Conservation (phyloP, 2,888 invertebrate genomes). For the Dermolepida albohirtum region DNA sequence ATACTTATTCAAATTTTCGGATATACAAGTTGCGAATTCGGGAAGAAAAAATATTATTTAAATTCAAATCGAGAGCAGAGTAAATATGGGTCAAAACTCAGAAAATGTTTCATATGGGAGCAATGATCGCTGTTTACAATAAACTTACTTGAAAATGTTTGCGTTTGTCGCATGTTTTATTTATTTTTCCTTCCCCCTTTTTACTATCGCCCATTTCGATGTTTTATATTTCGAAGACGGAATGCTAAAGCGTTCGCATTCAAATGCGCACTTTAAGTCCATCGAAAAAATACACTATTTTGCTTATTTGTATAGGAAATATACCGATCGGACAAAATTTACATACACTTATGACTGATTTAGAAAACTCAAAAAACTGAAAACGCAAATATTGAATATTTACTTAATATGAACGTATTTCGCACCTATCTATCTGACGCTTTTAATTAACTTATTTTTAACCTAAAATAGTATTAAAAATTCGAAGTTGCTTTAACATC, state of each 20-base stretch:
- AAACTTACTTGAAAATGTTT: constrained; percentile 57
- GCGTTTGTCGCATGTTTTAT: constrained; percentile 60
- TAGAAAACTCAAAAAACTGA: background rate
- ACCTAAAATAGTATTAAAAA: too few relatives aligned
- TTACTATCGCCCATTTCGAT: constrained; percentile 56
- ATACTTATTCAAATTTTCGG: too few relatives aligned
- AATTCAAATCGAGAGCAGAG: constrained; percentile 39
- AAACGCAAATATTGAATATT: too few relatives aligned
- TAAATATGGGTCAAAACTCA: constrained; percentile 41
- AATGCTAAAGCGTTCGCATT: constrained; percentile 50
- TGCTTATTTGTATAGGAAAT: constrained; percentile 22
- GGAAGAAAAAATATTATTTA: constrained; percentile 32
- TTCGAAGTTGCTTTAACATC: too few relatives aligned
- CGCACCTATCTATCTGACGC: too few relatives aligned
- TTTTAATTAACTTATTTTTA: too few relatives aligned
- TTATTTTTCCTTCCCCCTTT: constrained; percentile 54
- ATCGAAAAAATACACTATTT: constrained; percentile 26
- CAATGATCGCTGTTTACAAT: constrained; percentile 48
- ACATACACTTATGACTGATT: background rate
- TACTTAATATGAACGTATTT: too few relatives aligned
- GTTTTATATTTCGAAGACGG: constrained; percentile 55
- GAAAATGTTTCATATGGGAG: constrained; percentile 43
- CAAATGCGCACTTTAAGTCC: constrained; percentile 43
- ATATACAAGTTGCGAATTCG: background rate
- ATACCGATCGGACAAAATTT: background rate